Percentiles rank a stretch among this genome's conserved stretches.
phyloP scores from a whole-genome alignment of 2,797 vertebrate genomes.

The Cygnus olor region DNA sequence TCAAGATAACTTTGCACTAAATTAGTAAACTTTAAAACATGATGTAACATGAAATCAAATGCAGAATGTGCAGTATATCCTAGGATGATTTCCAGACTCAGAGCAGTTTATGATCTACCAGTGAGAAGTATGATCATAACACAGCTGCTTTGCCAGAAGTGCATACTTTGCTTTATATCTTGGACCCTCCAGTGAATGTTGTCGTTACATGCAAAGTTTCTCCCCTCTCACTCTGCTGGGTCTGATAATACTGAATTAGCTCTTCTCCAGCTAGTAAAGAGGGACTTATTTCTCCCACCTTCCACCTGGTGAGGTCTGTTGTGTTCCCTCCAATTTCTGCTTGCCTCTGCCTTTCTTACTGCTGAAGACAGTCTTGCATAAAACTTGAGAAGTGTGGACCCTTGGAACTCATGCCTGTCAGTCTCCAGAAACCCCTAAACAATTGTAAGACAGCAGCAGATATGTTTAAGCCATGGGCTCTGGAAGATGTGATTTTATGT shows the following conservation, averaged over 20 bases:
- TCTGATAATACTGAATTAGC: background rate
- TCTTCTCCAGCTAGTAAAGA: background rate
- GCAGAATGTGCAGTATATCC: background rate
- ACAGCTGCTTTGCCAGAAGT: background rate
- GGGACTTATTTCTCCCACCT: background rate
- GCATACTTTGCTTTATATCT: background rate
- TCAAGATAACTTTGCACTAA: background rate
- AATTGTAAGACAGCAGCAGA: background rate
- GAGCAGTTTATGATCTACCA: background rate
- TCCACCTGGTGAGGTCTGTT: background rate
- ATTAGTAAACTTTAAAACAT: background rate
- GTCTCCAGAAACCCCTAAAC: background rate
- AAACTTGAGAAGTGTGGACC: background rate
- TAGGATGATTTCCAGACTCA: background rate
- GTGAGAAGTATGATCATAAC: background rate
- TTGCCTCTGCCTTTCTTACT: background rate
- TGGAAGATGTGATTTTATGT: background rate
- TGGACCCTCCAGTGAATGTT: background rate
- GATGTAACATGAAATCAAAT: background rate
- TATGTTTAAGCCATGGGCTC: background rate
- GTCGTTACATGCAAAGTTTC: background rate
- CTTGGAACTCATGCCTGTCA: background rate
- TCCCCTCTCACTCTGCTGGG: accelerated
- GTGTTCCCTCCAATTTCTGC: background rate
- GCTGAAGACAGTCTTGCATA: background rate